Percentiles rank a stretch among this genome's conserved stretches.
Conservation (phyloP, 1,140 invertebrate species). For the Archivesica marissinica region DNA sequence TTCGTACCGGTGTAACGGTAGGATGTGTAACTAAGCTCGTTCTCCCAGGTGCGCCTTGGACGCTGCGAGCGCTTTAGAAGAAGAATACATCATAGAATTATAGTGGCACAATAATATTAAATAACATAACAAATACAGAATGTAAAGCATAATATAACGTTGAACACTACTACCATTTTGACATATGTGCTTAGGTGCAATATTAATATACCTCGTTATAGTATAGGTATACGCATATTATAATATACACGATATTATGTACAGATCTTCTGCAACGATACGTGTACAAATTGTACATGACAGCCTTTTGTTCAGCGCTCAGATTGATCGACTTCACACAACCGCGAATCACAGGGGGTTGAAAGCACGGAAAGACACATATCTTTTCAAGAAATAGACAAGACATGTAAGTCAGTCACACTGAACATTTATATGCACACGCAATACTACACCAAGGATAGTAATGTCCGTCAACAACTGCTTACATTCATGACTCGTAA, state of each 20-base stretch:
- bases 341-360: conserved; percentile 22
- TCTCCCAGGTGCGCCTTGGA: conserved; percentile 52
- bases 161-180: too few species aligned
- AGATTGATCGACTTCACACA: conserved; percentile 34
- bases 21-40: conserved; percentile 34
- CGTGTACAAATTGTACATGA: too few species aligned
- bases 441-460: neutral
- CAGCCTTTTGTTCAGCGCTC: too few species aligned
- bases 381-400: neutral
- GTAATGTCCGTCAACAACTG: neutral
- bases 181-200: too few species aligned
- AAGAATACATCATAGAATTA: too few species aligned
- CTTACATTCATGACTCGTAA: neutral
- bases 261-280: too few species aligned
- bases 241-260: too few species aligned
- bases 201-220: too few species aligned
- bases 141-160: too few species aligned
- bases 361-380: neutral
- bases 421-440: neutral
- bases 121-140: neutral
- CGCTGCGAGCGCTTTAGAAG: conserved; percentile 46
- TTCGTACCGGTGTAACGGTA: conserved; percentile 49
- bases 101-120: conserved; percentile 11
- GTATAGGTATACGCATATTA: too few species aligned
- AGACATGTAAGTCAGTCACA: neutral